These are phyloP conservation scores for Myoxocephalus aenaeus DNA, from an alignment of 2,797 vertebrate genomes.

Conservation along the genomic window DNA sequence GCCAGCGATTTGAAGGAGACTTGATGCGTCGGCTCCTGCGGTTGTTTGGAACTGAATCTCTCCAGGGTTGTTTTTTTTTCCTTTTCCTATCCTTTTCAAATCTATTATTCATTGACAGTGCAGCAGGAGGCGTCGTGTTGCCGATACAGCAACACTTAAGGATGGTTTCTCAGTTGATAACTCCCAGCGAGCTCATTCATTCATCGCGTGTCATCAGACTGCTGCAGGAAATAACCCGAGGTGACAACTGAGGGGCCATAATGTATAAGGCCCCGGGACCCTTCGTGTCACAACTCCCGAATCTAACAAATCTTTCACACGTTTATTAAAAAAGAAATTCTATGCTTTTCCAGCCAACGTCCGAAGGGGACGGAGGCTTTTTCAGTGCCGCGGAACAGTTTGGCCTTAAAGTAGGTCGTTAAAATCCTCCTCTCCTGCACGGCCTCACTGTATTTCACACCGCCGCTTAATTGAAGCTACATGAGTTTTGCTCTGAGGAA, in stretches of 20 bases:
- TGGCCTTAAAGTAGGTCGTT: neutral
- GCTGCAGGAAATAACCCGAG: constrained; percentile 1
- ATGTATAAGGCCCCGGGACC: neutral
- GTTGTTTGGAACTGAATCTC: constrained; percentile 25
- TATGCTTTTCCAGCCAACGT: neutral
- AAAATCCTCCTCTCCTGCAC: neutral
- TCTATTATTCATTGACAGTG: constrained; percentile 50
- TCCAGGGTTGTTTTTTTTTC: constrained; percentile 36
- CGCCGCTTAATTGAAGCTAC: neutral
- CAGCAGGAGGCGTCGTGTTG: neutral
- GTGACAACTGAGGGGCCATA: neutral
- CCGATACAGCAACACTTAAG: constrained; percentile 22
- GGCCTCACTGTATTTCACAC: neutral
- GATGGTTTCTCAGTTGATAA: constrained; percentile 11
- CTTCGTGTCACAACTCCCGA: neutral
- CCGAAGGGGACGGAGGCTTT: neutral
- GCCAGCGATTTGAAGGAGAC: constrained; percentile 44
- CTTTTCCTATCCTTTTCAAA: constrained; percentile 23
- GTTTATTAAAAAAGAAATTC: neutral
- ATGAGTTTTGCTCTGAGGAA: neutral
- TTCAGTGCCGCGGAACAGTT: neutral
- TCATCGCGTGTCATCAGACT: neutral
- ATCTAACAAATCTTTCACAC: neutral
- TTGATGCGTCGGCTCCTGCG: constrained; percentile 15
- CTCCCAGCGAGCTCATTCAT: neutral